These are phyloP conservation scores for Mesoclemmys tuberculata DNA, from an alignment of 2,113 vertebrate species.

Conservation along the genomic window DNA sequence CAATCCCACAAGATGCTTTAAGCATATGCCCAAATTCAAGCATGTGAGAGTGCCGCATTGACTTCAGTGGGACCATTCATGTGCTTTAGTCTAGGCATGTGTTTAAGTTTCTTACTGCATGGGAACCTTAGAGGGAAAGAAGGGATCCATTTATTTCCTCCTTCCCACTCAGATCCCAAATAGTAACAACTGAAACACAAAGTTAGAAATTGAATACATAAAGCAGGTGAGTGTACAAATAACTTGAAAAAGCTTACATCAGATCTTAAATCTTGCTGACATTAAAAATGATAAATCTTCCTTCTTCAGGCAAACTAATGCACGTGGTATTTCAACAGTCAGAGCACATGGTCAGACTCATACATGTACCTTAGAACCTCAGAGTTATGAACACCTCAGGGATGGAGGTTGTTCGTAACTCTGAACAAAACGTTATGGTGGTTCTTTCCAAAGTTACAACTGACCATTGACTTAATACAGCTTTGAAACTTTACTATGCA, in stretches of 20 bases:
- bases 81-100: slow-evolving; percentile 5
- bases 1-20: slow-evolving; percentile 43
- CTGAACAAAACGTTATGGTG: too few species aligned
- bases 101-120: slow-evolving; percentile 5
- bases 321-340: slow-evolving; percentile 9
- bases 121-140: background rate
- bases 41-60: background rate
- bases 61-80: slow-evolving; percentile 1
- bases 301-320: background rate
- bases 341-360: rapidly evolving
- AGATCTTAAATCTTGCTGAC: slow-evolving; percentile 41
- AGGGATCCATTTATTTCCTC: background rate
- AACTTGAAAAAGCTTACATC: slow-evolving; percentile 19
- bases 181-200: background rate
- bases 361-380: background rate
- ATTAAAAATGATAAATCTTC: slow-evolving; percentile 34
- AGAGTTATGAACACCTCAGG: too few species aligned
- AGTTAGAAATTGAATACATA: background rate
- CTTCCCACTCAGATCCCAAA: background rate
- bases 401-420: too few species aligned
- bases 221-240: slow-evolving; percentile 22
- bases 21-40: slow-evolving; percentile 25
- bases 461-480: too few species aligned
- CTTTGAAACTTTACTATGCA: too few species aligned
- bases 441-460: too few species aligned